A percentile compares a stretch with the other conserved stretches of the same genome.
Evolutionary conservation across 2,888 invertebrate genomes (phyloP).

Genomic region (Phalera bucephala): DNA sequence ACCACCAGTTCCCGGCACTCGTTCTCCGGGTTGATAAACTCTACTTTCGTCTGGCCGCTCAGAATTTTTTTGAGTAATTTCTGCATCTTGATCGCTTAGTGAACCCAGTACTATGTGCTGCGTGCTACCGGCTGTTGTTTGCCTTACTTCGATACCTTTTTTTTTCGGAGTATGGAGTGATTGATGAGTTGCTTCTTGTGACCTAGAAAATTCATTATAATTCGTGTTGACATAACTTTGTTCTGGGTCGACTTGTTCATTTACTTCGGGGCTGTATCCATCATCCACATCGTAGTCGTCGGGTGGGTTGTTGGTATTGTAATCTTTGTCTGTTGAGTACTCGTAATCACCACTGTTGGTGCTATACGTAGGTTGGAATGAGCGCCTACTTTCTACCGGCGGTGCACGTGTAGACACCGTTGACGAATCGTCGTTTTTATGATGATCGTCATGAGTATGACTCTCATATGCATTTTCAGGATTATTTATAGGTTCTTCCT

Average conservation of each 20-base stretch:
- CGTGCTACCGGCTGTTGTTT: slow-evolving; percentile 80
- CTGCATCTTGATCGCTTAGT: slow-evolving; percentile 82
- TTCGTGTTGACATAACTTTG: slow-evolving; percentile 81
- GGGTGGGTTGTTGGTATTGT: slow-evolving; percentile 31
- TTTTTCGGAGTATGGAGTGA: slow-evolving; percentile 53
- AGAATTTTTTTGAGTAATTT: slow-evolving; percentile 83
- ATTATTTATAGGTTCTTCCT: slow-evolving; percentile 25
- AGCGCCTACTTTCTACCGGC: slow-evolving; percentile 55
- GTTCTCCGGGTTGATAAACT: slow-evolving; percentile 85
- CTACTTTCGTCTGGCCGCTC: slow-evolving; percentile 79
- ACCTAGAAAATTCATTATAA: slow-evolving; percentile 81
- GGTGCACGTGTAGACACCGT: slow-evolving; percentile 36
- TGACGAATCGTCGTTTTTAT: slow-evolving; percentile 38
- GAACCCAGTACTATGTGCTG: slow-evolving; percentile 85
- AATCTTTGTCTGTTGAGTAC: slow-evolving; percentile 64
- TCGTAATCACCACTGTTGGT: slow-evolving; percentile 59
- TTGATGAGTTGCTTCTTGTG: slow-evolving; percentile 56
- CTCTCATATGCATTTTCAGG: slow-evolving; percentile 45
- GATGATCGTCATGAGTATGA: slow-evolving; percentile 69
- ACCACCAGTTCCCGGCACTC: slow-evolving; percentile 86
- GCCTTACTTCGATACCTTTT: slow-evolving; percentile 68
- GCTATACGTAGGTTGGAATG: slow-evolving; percentile 55
- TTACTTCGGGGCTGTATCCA: slow-evolving; percentile 55
- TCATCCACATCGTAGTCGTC: slow-evolving; percentile 75
- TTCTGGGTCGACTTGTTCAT: slow-evolving; percentile 72